Evolutionary conservation across 37 sponge, comb jelly and placozoan species (phyloP).

Genomic region (Petrosia ficiformis): DNA sequence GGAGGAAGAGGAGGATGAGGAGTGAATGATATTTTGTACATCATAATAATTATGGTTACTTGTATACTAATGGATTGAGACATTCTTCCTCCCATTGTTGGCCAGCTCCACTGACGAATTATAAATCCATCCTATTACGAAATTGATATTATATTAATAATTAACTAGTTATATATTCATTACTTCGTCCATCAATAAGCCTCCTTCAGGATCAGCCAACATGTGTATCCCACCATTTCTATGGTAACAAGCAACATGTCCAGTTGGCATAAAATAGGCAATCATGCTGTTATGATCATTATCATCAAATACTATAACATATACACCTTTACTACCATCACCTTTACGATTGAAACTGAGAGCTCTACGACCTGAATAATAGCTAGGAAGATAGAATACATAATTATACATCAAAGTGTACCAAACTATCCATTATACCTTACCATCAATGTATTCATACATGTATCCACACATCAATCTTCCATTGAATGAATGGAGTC

Average conservation of each 20-base stretch:
- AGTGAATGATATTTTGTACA: not conserved
- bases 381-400: constrained; percentile 26
- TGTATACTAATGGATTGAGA: constrained; percentile 46
- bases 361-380: constrained; percentile 73
- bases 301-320: constrained; percentile 68
- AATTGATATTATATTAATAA: not conserved
- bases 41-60: not conserved
- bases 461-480: no score
- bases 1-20: not conserved
- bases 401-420: not conserved
- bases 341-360: constrained; percentile 48
- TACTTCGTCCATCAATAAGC: constrained; percentile 70
- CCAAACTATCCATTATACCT: no score
- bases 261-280: constrained; percentile 74
- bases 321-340: constrained; percentile 43
- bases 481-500: no score
- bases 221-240: constrained; percentile 48
- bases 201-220: constrained; percentile 49
- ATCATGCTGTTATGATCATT: constrained; percentile 41
- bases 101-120: constrained; percentile 76
- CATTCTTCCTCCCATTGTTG: constrained; percentile 48
- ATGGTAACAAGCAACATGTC: constrained; percentile 76
- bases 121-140: constrained; percentile 58
- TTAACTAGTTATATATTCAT: not conserved
- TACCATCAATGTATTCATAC: no score